Evolutionary conservation across 1,140 invertebrate genomes (phyloP), one percentile per base, ranked within the genome.

Genomic region (Ladona fulva): DNA sequence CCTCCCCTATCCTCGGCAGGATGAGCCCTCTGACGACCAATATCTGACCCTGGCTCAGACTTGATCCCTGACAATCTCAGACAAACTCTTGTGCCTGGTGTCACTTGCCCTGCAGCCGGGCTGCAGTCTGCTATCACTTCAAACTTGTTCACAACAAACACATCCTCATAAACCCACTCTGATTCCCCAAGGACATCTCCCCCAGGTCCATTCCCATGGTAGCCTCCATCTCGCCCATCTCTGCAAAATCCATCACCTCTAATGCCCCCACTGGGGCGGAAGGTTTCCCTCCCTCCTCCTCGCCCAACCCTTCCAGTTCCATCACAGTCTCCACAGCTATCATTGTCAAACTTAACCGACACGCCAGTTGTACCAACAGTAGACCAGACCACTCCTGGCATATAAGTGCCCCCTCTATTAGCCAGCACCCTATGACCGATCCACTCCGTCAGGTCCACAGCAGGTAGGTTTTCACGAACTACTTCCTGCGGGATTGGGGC

Each of bases 71-170:
- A 84, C 83, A 79, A 88, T 29, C 88, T 84, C n/a, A 91, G 87
- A 84, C 90, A 91, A 76, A 92, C 90, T 78, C 88, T 87, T 37
- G 89, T 88, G 29, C 92, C 91, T 77, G 89, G 85, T 83, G 82
- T 88, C 79, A 95, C 87, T 83, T 95, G 92, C 75, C 89, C 91
- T 77, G 92, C 89, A 80, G 93, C 92, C 42, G 97, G 97, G 84
- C 94, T 94, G 80, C 96, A 94, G 85, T 98, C 96, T 84, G 94
- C 92, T 81, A 99, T 96, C 81, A 99, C 91, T 85, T 97, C 94
- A 84, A 90, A 93, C 83, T 93, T 93, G 80, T 92, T 91, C 80
- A 88, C 86, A 82, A 91, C 91, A 81, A 96, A 89, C 78, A 93
- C 88, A 85, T 93, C 91, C 84, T 85, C 87, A 82, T 91, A 91